These are phyloP conservation scores for Brenthis ino DNA, from an alignment of 2,888 invertebrate genomes.

Conservation along the genomic window DNA sequence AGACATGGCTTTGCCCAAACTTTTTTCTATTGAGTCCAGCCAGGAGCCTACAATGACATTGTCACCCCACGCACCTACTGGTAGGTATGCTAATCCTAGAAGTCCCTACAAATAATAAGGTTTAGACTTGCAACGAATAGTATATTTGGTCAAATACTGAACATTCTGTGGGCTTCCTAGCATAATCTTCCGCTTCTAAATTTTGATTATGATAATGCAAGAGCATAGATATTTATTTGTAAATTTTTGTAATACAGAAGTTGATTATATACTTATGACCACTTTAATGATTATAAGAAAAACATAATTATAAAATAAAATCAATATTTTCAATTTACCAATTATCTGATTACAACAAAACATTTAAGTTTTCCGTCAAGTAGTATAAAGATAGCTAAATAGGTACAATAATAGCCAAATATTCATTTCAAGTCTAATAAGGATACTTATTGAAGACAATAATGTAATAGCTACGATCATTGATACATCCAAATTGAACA, in stretches of 20 bases:
- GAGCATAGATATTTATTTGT: neutral
- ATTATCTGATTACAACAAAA: too few species aligned
- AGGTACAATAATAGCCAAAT: too few species aligned
- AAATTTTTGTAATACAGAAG: too few species aligned
- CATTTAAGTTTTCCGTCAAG: too few species aligned
- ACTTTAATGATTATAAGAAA: neutral
- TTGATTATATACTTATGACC: neutral
- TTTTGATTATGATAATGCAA: too few species aligned
- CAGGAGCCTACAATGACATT: slow-evolving; percentile 66
- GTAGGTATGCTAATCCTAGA: slow-evolving; percentile 82
- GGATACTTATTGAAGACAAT: neutral
- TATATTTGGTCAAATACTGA: too few species aligned
- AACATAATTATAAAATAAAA: neutral
- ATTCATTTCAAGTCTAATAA: neutral
- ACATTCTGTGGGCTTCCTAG: too few species aligned
- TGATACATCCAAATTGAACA: too few species aligned
- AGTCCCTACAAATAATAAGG: slow-evolving; percentile 72
- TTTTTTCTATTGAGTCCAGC: slow-evolving; percentile 66
- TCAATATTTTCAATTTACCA: too few species aligned
- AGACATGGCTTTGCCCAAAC: slow-evolving; percentile 62
- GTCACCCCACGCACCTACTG: slow-evolving; percentile 69
- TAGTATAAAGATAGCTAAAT: too few species aligned
- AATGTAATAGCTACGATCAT: neutral
- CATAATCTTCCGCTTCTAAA: too few species aligned
- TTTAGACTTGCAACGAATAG: too few species aligned